Percentiles rank a stretch among this genome's conserved stretches.
Conservation (phyloP, 1,140 invertebrate genomes). For the Sycophila sp. region DNA sequence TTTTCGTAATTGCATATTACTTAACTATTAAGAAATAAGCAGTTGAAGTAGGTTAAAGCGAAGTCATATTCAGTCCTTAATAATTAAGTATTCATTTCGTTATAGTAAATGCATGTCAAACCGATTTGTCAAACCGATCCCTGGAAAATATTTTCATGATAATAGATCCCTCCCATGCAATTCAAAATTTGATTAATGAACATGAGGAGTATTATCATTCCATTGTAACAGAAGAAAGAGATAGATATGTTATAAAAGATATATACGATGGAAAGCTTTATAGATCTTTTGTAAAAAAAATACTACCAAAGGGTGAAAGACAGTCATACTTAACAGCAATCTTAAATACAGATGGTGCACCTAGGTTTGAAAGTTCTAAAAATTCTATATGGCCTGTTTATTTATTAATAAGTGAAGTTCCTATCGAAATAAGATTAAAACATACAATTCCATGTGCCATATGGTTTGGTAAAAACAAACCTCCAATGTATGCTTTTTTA, state of each 20-base stretch:
- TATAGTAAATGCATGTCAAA: too few species aligned
- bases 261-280: conserved; percentile 15
- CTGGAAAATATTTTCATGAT: background rate
- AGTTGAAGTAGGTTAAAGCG: too few species aligned
- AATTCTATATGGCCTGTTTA: conserved; percentile 4
- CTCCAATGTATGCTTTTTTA: conserved; percentile 1
- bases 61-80: too few species aligned
- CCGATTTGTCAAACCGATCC: too few species aligned
- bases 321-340: background rate
- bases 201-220: background rate
- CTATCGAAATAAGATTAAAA: background rate
- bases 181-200: background rate
- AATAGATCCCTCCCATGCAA: background rate
- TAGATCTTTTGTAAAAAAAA: background rate
- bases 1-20: too few species aligned
- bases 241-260: background rate
- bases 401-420: conserved; percentile 5
- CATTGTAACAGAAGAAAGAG: background rate
- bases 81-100: too few species aligned
- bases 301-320: background rate
- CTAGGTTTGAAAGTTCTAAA: background rate
- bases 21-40: too few species aligned
- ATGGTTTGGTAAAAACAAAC: conserved; percentile 16
- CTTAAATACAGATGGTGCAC: conserved; percentile 12
- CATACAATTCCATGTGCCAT: background rate